Evolutionary conservation across 2,797 vertebrate genomes (phyloP), one percentile per base, ranked within the genome.

Genomic region (Syngnathus rostellatus): DNA sequence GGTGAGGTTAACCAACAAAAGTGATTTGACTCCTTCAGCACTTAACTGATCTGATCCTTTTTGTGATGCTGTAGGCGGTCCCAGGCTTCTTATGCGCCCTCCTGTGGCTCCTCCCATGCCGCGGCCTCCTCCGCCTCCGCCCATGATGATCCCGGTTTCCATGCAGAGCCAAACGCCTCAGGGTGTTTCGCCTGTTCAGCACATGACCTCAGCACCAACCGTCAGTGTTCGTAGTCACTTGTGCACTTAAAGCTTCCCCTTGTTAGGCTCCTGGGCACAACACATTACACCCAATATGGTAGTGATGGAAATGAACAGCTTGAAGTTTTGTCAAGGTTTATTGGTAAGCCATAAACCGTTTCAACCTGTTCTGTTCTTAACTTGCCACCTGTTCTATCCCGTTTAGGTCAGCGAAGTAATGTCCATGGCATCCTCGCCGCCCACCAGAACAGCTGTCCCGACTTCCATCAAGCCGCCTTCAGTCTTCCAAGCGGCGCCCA

Each of bases 71-170:
- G 46, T 78, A 92, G 94, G 81, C 25, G 93, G 84, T 48, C 92
- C 87, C 68, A 89, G 93, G 67, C 83, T 94, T 64, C 89, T 93
- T 66, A 91, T 95, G 86, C 90, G 93, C n/a, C 93, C 93, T 17
- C 92, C 92, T 1, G 89, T 95, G 64, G 92, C 93, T 0, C 93
- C 93, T 23, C 94, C 93, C 4, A 72, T 96, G 64, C 92, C 93
- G 2, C 88, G 93, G 2, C 92, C 92, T 40, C 94, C 94, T 8
- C 94, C 94, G 0, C 93, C 93, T 59, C 94, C 93, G 11, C 94
- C 94, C 17, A 94, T 95, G 87, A 90, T 93, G 87, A 91, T 95
- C 79, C 88, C 92, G 0, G 93, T 93, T 17, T 87, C 91, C 0
- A 82, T 94, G 85, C 90, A 92, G 38, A 86, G 88, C 53, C 85